phyloP scores from a whole-genome alignment of 1,140 invertebrate genomes.

The Callitettix versicolor region DNA sequence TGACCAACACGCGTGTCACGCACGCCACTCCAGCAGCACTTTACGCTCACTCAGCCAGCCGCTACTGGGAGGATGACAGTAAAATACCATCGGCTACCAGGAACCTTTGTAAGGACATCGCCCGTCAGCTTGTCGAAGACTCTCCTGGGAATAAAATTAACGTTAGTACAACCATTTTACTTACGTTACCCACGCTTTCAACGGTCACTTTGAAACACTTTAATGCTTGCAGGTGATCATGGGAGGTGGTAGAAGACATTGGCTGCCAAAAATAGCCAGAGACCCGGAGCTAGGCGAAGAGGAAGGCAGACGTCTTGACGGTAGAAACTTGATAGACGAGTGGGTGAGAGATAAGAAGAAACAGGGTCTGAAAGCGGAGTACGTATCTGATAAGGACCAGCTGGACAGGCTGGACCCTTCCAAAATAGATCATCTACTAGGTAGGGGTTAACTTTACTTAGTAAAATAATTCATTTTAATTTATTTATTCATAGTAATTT shows the following conservation, averaged over 20 bases:
- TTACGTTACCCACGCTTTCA: too few relatives aligned
- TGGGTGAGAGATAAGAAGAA: slow-evolving; percentile 52
- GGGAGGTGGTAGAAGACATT: slow-evolving; percentile 60
- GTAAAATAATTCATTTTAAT: too few relatives aligned
- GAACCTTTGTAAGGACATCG: slow-evolving; percentile 57
- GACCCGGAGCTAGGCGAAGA: slow-evolving; percentile 40
- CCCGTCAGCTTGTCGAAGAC: slow-evolving; percentile 59
- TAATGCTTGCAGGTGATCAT: slow-evolving; percentile 46
- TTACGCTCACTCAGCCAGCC: slow-evolving; percentile 65
- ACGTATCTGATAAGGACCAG: slow-evolving; percentile 53
- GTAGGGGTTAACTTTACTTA: too few relatives aligned
- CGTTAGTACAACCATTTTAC: slow-evolving; percentile 28
- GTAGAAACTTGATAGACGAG: slow-evolving; percentile 58
- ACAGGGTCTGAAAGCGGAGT: slow-evolving; percentile 40
- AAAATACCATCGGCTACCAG: slow-evolving; percentile 42
- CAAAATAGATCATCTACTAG: too few relatives aligned
- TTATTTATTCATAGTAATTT: too few relatives aligned
- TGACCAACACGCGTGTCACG: slow-evolving; percentile 68
- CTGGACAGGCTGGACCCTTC: slow-evolving; percentile 42
- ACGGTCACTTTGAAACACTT: neutral
- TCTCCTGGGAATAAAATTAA: slow-evolving; percentile 60
- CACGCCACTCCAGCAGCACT: slow-evolving; percentile 69
- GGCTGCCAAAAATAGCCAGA: slow-evolving; percentile 47
- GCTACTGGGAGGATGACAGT: slow-evolving; percentile 67
- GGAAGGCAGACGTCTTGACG: slow-evolving; percentile 49